Evolutionary conservation across 2,113 vertebrate genomes (phyloP).

Genomic region (Gallinago jamesoni): DNA sequence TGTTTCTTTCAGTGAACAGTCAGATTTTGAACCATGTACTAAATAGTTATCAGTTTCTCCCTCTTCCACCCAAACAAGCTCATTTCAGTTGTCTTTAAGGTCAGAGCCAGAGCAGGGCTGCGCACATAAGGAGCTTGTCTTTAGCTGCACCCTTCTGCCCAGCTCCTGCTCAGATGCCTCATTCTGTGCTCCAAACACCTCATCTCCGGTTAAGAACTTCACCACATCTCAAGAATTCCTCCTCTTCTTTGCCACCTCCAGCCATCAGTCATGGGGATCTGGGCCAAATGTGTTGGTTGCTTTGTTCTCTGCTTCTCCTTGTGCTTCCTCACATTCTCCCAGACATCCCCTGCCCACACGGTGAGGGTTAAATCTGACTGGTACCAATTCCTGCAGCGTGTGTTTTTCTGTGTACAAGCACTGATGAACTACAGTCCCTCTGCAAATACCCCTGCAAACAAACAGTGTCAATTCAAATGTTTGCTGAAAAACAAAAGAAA

Average conservation of each 20-base stretch:
- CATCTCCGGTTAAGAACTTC: background rate
- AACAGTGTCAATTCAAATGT: background rate
- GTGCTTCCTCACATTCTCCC: background rate
- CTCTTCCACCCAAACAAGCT: background rate
- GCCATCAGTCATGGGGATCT: background rate
- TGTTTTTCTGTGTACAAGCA: background rate
- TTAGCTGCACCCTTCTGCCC: background rate
- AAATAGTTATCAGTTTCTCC: background rate
- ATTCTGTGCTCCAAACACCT: background rate
- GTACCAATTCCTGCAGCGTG: background rate
- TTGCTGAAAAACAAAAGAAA: background rate
- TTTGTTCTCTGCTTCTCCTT: background rate
- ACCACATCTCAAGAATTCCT: background rate
- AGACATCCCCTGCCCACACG: accelerated
- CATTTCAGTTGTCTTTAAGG: background rate
- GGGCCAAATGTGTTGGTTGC: background rate
- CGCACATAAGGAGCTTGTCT: background rate
- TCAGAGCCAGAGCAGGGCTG: background rate
- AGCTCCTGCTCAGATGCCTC: background rate
- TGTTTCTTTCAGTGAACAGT: background rate
- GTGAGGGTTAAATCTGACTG: background rate
- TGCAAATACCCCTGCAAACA: background rate
- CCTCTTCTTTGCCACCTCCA: accelerated
- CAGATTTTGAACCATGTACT: background rate
- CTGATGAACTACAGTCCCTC: background rate